phyloP scores from a whole-genome alignment of 2,888 invertebrate species.

The Blera fallax region DNA sequence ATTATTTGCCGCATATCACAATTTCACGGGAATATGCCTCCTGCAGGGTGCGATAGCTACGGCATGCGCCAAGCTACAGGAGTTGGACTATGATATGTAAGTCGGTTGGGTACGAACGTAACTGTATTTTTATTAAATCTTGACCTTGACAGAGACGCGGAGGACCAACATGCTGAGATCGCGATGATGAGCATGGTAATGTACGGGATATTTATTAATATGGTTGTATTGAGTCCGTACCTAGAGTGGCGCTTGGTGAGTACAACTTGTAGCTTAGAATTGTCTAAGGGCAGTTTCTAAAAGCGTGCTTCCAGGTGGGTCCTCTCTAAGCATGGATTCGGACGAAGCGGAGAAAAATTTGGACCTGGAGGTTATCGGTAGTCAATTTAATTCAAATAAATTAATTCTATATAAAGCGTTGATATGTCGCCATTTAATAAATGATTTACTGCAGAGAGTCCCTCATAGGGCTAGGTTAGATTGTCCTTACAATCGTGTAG shows the following conservation, averaged over 20 bases:
- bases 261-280: neutral
- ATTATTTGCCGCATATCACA: slow-evolving; percentile 12
- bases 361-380: no score
- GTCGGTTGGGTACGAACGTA: no score
- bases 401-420: no score
- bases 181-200: neutral
- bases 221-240: slow-evolving; percentile 39
- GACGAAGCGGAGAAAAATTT: no score
- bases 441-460: no score
- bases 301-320: neutral
- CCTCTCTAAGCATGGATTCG: no score
- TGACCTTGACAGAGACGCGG: neutral
- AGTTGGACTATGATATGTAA: neutral
- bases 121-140: neutral
- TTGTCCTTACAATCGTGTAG: no score
- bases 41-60: slow-evolving; percentile 30
- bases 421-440: no score
- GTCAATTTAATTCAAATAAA: no score
- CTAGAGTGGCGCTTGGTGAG: slow-evolving; percentile 43
- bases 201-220: slow-evolving; percentile 39
- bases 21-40: slow-evolving; percentile 15
- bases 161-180: neutral
- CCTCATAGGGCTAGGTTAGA: no score
- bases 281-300: neutral
- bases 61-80: neutral